Evolutionary conservation across 2,113 vertebrate genomes (phyloP).

Genomic region (Cettia cetti): DNA sequence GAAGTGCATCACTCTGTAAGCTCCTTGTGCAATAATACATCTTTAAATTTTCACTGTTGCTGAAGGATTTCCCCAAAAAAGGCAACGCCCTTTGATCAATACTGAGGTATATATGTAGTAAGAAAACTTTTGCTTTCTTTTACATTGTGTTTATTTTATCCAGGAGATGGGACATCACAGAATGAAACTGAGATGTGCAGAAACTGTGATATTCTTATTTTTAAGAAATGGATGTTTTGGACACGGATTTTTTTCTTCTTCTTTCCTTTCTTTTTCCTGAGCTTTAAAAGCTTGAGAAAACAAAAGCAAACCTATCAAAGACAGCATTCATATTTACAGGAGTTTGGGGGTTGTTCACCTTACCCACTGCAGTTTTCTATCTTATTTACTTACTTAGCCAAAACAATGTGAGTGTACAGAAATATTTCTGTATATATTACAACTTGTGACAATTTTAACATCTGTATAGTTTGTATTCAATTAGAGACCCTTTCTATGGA

Average conservation of each 20-base stretch:
- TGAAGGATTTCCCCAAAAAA: not conserved
- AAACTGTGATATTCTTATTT: constrained; percentile 38
- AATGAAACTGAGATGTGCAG: constrained; percentile 27
- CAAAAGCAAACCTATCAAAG: constrained; percentile 21
- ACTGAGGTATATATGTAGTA: constrained; percentile 9
- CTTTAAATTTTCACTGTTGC: not conserved
- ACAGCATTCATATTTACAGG: not conserved
- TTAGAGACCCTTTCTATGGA: constrained; percentile 80
- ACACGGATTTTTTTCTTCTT: not conserved
- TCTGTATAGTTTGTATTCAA: constrained; percentile 76
- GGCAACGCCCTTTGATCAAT: not conserved
- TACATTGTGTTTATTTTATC: constrained; percentile 39
- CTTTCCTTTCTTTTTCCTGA: not conserved
- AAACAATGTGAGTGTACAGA: constrained; percentile 76
- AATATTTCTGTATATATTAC: constrained; percentile 73
- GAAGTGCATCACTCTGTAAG: constrained; percentile 16
- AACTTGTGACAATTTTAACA: constrained; percentile 66
- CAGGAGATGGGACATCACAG: constrained; percentile 43
- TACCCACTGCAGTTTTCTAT: constrained; percentile 41
- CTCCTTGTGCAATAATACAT: not conserved
- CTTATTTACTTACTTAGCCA: constrained; percentile 69
- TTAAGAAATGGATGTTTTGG: not conserved
- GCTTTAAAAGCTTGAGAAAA: constrained; percentile 55
- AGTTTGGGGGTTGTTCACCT: not conserved
- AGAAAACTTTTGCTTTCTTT: constrained; percentile 33